Percentiles rank a stretch among this genome's conserved stretches.
phyloP scores from a whole-genome alignment of 2,797 vertebrate genomes.

The Kryptolebias ocellatus region DNA sequence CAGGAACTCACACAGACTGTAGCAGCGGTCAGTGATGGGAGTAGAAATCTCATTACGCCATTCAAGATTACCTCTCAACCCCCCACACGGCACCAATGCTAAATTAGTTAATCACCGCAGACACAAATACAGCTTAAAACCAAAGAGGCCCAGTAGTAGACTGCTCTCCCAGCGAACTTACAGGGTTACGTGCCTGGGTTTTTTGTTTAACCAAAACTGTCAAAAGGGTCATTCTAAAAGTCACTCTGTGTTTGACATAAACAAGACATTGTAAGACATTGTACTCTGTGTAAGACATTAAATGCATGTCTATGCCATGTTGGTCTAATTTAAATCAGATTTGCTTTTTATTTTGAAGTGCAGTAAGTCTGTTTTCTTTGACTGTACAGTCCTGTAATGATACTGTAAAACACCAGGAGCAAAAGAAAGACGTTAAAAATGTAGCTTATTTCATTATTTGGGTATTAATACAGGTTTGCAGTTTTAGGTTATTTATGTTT shows the following conservation, averaged over 20 bases:
- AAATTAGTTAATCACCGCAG: conserved; percentile 81
- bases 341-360: too few species aligned
- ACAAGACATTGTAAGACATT: too few species aligned
- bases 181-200: not conserved
- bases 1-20: conserved; percentile 37
- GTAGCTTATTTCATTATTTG: too few species aligned
- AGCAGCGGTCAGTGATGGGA: conserved; percentile 60
- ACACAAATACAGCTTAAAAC: conserved; percentile 77
- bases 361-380: too few species aligned
- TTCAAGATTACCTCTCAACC: conserved; percentile 78
- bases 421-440: too few species aligned
- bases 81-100: conserved; percentile 56
- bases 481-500: not conserved
- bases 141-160: conserved; percentile 21
- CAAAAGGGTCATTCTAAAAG: not conserved
- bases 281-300: too few species aligned
- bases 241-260: too few species aligned
- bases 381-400: too few species aligned
- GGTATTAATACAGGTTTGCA: not conserved
- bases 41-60: conserved; percentile 79
- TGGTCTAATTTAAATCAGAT: too few species aligned
- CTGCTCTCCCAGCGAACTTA: conserved; percentile 18
- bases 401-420: too few species aligned
- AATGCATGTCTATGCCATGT: too few species aligned
- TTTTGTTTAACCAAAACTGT: not conserved